Base-by-base conservation (phyloP, 1,140 invertebrate genomes). In the Monomorium pharaonis region DNA sequence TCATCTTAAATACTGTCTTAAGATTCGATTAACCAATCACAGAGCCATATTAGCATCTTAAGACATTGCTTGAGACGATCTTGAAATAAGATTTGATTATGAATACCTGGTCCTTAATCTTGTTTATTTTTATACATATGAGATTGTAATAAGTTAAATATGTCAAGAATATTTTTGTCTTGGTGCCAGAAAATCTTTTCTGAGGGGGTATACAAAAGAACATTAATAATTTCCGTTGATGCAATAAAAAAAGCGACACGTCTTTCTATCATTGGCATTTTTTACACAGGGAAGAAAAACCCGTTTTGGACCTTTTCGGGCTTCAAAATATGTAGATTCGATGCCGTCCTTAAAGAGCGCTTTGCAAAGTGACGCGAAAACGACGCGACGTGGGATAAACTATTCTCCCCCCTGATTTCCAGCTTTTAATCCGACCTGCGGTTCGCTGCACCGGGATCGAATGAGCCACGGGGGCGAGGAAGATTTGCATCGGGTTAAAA, bases 401-500 rank as follows among this genome's bases (percentile, higher is more conserved):
- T 72, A 72, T 72, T 58, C 78, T 56, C 49, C 24, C n/a, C n/a
- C 54, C 37, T 21, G 78, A 81, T 72, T 72, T 81, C 12, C 30
- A 54, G 78, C 65, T 81, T 70, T 81, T 81, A 81, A 81, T 81
- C 37, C 51, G 10, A 44, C 42, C 33, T 51, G 47, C 21, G 33
- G n/a, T 33, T 33, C 27, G 51, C 24, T 30, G 37, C 51, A 3
- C 33, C 10, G 54, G n/a, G 49, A 72, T 72, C 49, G 67, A 83
- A 81, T 44, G 37, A 81, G 67, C n/a, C n/a, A 24, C 24, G 49
- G 37, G 44, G 42, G 63, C n/a, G n/a, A n/a, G n/a, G n/a, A n/a
- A 63, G 65, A 81, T 81, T 72, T 81, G 30, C 65, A 56, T 27
- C 30, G 67, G 33, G 65, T 81, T 81, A 81, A 72, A 70, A 72